Base-by-base conservation (phyloP, 2,888 invertebrate genomes). In the Lypha dubia region DNA sequence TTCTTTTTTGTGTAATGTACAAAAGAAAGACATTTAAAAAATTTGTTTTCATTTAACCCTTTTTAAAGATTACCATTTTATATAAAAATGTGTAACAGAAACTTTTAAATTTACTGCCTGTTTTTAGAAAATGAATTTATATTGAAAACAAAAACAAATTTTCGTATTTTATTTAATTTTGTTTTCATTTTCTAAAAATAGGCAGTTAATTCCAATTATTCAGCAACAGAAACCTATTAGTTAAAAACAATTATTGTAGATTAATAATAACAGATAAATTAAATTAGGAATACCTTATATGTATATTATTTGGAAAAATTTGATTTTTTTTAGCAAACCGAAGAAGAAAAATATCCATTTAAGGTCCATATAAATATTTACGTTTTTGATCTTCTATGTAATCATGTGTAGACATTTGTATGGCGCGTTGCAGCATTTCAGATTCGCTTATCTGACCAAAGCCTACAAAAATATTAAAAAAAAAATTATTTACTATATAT, bases 321-420 rank as follows among this genome's bases (percentile, higher is more conserved):
- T 74, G 38, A n/a, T n/a, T 28, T 28, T 28, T 2, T 53, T 35
- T 75, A 73, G 65, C 38, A 35, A 38, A 15, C 38, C 6, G 20
- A 9, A 28, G 4, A 11, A 28, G 28, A 15, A 7, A 62, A 28
- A 20, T 44, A 28, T 32, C 3, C 20, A 53, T 79, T 87, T 91
- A 90, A 87, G 90, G 90, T 38, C 90, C 89, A 79, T 88, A 88
- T 17, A 90, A 87, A 87, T 88, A 90, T 86, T 92, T 92, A 13
- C 92, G 90, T 86, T 91, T 91, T 73, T 92, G 92, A 87, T 91
- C 91, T 79, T 92, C 91, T 68, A 92, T 90, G 86, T 92, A 92
- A 85, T 92, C 92, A 38, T 91, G 90, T 22, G 92, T 91, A n/a
- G 92, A 92, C 88, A 92, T 90, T 88, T 91, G 91, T 67, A 92